Base-by-base conservation (phyloP, 2,113 vertebrate species). In the Agapornis roseicollis region DNA sequence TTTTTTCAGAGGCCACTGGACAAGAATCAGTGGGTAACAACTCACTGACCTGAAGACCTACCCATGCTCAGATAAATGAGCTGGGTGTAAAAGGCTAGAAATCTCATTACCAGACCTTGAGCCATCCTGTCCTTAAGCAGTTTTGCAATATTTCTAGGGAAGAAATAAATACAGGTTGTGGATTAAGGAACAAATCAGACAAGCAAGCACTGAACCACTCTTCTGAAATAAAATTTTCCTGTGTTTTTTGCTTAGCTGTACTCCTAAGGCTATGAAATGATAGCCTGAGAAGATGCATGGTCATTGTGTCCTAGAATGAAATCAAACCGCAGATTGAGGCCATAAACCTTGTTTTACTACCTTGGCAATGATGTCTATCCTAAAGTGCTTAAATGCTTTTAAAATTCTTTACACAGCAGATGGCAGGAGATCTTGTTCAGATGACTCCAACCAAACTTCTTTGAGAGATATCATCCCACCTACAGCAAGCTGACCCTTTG, bases 51-150 rank as follows among this genome's bases (percentile, higher is more conserved):
- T 96, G 60, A 78, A 90, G 94, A 96, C 92, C 88, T 96, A 86
- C 80, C 69, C 68, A 5, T 33, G 80, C 58, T 96, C 94, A 95
- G 90, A 97, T 96, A 96, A 90, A 93, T 96, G 93, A 95, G 85
- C 56, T 88, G 41, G 31, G 52, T 79, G 88, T 94, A 80, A 96
- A 95, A 96, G 93, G 93, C 92, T 93, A 93, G 93, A 95, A 95
- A 96, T 96, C 82, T 93, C 71, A 97, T 96, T 97, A 97, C 85
- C 82, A 95, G 96, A 90, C 95, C 90, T 95, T 95, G 93, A 97
- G 92, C 88, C 85, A 95, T 84, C 35, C 55, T 80, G 72, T 95
- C 83, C 72, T 95, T 76, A 97, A 90, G 85, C 72, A 90, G 58
- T 89, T 93, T 85, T 94, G 81, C 64, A 93, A 28, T 94, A 91